phyloP scores from a whole-genome alignment of 2,113 vertebrate species.

The Amazona vittata region DNA sequence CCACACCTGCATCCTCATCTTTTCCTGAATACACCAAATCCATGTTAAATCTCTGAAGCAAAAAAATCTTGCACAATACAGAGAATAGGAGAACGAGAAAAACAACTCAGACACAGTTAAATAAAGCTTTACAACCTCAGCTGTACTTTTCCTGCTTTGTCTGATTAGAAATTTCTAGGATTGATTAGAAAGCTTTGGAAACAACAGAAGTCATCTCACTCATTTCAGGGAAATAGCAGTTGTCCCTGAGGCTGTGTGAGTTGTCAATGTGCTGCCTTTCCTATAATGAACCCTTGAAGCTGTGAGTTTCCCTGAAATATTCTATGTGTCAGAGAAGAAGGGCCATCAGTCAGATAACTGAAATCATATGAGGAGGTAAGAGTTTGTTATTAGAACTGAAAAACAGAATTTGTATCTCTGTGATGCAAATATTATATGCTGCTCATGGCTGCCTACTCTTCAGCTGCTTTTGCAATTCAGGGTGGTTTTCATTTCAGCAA shows the following conservation, averaged over 20 bases:
- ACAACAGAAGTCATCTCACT: neutral
- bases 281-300: neutral
- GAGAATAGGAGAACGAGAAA: neutral
- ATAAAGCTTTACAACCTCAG: neutral
- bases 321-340: neutral
- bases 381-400: neutral
- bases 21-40: neutral
- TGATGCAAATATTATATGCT: neutral
- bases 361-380: neutral
- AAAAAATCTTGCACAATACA: neutral
- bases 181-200: neutral
- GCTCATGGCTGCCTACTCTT: neutral
- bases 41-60: neutral
- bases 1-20: neutral
- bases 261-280: neutral
- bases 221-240: neutral
- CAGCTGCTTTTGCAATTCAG: neutral
- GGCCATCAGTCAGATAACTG: neutral
- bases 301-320: neutral
- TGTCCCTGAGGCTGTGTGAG: neutral
- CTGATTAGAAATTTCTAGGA: neutral
- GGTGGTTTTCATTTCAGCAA: neutral
- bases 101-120: neutral
- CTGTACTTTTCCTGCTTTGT: neutral
- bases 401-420: neutral